Evolutionary conservation across 2,888 invertebrate species (phyloP), one percentile per base, ranked within the genome.

Genomic region (Phalangium opilio): DNA sequence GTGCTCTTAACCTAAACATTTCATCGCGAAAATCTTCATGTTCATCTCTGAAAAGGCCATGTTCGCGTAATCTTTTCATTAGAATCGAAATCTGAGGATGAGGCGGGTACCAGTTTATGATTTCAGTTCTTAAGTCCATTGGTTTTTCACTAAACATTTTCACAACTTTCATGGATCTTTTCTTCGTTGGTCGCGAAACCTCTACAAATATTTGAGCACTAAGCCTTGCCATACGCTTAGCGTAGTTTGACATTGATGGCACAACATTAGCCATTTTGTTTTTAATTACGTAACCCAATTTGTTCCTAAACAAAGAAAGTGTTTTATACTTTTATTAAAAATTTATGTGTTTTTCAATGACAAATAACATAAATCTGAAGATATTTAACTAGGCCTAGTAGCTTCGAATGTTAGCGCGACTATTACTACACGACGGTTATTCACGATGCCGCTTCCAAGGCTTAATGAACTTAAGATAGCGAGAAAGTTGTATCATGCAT

Each of bases 121-220:
- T 73, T 52, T 80, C 77, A 56, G 75, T 74, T 44, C 80, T 72
- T 53, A 79, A 74, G 58, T 89, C 76, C 20, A 80, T 62, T 0
- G 90, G 90, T 58, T 78, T 72, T 57, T 75, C 79, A 17, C 78
- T 76, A 58, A 86, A 82, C 61, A 87, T 71, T 57, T 76, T 74
- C 0, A 87, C 82, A 8, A 84, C 77, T 67, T 79, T 84, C 80
- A 83, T 79, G 0, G 83, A 83, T 61, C 77, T 80, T 0, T 67
- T 52, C 60, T 77, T 78, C 0, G 85, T 87, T 1, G 79, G 76
- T 47, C 83, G 73, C 0, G 77, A 77, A 1, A 87, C 83, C 68
- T 91, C 89, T 0, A 83, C 83, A 64, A 91, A 91, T 59, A 91
- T 90, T 56, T 81, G 73, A 59, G 84, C 83, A 20, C 87, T 84